phyloP scores from a whole-genome alignment of 2,113 vertebrate genomes.

The Sylvilagus bachmani region DNA sequence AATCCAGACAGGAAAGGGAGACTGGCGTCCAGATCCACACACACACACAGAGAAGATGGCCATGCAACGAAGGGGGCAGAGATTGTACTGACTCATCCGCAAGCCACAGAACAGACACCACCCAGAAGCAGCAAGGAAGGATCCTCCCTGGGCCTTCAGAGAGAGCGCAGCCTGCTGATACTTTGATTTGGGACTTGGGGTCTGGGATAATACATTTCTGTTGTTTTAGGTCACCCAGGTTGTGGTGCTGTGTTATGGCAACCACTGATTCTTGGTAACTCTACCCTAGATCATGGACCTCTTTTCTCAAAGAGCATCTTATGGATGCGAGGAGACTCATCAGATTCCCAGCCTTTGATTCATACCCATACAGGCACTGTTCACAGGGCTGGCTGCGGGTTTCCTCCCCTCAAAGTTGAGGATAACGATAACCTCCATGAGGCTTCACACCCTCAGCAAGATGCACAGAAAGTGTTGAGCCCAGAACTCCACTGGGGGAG shows the following conservation, averaged over 20 bases:
- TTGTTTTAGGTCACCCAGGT: neutral
- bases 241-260: neutral
- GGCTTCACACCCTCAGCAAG: neutral
- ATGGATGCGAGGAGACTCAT: neutral
- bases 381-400: neutral
- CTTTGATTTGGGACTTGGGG: neutral
- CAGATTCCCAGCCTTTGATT: neutral
- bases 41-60: neutral
- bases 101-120: neutral
- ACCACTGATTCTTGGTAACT: neutral
- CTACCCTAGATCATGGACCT: neutral
- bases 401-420: neutral
- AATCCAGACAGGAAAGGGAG: neutral
- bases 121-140: neutral
- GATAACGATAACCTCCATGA: neutral
- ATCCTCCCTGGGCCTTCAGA: neutral
- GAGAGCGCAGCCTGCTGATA: neutral
- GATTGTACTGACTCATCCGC: accelerated
- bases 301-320: neutral
- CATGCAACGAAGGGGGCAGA: neutral
- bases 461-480: neutral
- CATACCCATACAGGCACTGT: neutral
- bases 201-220: neutral
- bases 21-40: neutral
- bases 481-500: accelerated